A percentile compares a stretch with the other conserved stretches of the same genome.
phyloP scores from a whole-genome alignment of 2,888 invertebrate genomes.

The Cremastinae sp. region DNA sequence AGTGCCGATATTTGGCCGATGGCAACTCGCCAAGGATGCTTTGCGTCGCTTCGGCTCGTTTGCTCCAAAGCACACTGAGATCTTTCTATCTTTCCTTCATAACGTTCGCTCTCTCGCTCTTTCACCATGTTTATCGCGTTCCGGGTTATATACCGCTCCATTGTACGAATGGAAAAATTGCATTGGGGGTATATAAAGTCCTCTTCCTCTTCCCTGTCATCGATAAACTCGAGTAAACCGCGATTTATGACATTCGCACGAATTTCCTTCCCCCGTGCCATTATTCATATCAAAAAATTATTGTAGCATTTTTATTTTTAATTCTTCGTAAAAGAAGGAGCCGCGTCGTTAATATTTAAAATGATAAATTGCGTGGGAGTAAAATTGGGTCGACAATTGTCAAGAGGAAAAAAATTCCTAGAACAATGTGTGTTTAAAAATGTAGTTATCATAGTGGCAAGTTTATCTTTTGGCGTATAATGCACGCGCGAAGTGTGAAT shows the following conservation, averaged over 20 bases:
- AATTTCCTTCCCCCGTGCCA: constrained; percentile 56
- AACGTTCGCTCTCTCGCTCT: not conserved
- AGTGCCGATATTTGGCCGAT: constrained; percentile 65
- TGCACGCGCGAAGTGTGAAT: not conserved
- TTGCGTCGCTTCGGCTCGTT: constrained; percentile 17
- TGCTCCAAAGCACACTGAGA: not conserved
- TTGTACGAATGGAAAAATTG: constrained; percentile 8
- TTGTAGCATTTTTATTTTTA: too few relatives aligned
- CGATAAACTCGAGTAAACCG: constrained; percentile 43
- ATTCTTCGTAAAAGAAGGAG: not conserved
- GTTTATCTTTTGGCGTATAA: too few relatives aligned
- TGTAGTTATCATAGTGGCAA: too few relatives aligned
- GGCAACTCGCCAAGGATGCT: constrained; percentile 68
- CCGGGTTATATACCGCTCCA: constrained; percentile 5
- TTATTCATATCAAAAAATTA: too few relatives aligned
- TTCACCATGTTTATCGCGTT: constrained; percentile 25
- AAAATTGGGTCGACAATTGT: too few relatives aligned
- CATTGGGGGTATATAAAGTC: constrained; percentile 19
- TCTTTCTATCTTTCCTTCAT: not conserved
- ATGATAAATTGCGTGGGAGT: too few relatives aligned
- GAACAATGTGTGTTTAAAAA: too few relatives aligned
- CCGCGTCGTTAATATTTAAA: not conserved
- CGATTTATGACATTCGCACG: constrained; percentile 64
- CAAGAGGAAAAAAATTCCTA: too few relatives aligned
- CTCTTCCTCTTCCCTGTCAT: constrained; percentile 3